Percentiles rank a stretch among this genome's conserved stretches.
Conservation (phyloP, 1,140 invertebrate genomes). For the Acyrthosiphon pisum region DNA sequence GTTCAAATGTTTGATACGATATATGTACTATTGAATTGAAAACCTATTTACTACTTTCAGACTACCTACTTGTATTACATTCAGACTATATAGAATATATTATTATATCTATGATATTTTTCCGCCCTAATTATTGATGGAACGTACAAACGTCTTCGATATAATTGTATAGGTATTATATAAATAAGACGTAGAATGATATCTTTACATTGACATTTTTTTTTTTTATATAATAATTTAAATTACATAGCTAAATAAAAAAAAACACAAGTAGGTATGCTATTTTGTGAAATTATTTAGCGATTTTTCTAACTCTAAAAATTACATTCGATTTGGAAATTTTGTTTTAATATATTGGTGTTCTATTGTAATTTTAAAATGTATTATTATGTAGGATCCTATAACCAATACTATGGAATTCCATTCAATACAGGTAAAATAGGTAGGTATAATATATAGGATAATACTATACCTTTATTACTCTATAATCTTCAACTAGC, state of each 20-base stretch:
- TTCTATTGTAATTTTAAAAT: not conserved
- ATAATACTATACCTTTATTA: not conserved
- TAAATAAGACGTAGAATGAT: not conserved
- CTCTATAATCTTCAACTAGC: not conserved
- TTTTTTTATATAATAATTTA: not conserved
- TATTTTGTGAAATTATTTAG: not conserved
- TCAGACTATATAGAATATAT: not conserved
- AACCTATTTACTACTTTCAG: not conserved
- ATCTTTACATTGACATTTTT: not conserved
- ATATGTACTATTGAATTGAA: not conserved
- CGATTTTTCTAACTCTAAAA: not conserved
- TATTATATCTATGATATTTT: not conserved
- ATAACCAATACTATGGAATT: not conserved
- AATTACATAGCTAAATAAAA: not conserved
- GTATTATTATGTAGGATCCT: not conserved
- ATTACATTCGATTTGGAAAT: not conserved
- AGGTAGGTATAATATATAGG: not conserved
- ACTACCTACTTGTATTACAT: too few relatives aligned
- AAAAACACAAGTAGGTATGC: not conserved
- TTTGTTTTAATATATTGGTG: not conserved
- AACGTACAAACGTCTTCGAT: not conserved
- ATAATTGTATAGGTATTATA: not conserved
- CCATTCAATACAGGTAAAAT: not conserved
- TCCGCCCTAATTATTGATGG: not conserved
- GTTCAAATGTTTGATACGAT: not conserved